Conservation (phyloP, 2,113 vertebrate genomes). For the Plectropomus leopardus region DNA sequence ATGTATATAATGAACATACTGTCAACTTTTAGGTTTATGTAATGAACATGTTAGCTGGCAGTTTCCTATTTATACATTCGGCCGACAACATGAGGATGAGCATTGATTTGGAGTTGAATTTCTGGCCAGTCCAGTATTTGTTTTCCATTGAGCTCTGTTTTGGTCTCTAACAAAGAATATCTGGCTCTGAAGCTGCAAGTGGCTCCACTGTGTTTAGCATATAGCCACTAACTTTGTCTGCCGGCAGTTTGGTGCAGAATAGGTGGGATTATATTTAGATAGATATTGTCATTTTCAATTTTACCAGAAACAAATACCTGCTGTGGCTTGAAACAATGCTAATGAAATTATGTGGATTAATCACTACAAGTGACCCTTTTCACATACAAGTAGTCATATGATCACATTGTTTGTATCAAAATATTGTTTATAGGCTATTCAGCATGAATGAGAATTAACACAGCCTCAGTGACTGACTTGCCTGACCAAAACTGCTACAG, state of each 20-base stretch:
- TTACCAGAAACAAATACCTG: not conserved
- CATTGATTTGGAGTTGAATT: not conserved
- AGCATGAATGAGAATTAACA: not conserved
- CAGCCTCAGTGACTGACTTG: too few relatives aligned
- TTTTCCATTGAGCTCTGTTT: not conserved
- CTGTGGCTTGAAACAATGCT: not conserved
- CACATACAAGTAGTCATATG: not conserved
- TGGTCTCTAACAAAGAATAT: not conserved
- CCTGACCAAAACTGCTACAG: too few relatives aligned
- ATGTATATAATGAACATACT: too few relatives aligned
- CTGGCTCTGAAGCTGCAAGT: not conserved
- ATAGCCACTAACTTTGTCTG: not conserved
- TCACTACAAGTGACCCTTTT: not conserved
- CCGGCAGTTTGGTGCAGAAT: not conserved
- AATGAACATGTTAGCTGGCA: not conserved
- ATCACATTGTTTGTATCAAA: not conserved
- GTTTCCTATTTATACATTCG: not conserved
- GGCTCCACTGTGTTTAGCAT: not conserved
- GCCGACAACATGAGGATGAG: not conserved
- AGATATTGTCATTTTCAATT: too few relatives aligned
- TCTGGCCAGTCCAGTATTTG: not conserved
- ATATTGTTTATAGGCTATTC: not conserved
- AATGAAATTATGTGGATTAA: not conserved
- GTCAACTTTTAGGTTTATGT: too few relatives aligned
- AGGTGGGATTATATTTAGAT: too few relatives aligned